phyloP scores from a whole-genome alignment of 2,888 invertebrate genomes.

The Mesoligia furuncula region DNA sequence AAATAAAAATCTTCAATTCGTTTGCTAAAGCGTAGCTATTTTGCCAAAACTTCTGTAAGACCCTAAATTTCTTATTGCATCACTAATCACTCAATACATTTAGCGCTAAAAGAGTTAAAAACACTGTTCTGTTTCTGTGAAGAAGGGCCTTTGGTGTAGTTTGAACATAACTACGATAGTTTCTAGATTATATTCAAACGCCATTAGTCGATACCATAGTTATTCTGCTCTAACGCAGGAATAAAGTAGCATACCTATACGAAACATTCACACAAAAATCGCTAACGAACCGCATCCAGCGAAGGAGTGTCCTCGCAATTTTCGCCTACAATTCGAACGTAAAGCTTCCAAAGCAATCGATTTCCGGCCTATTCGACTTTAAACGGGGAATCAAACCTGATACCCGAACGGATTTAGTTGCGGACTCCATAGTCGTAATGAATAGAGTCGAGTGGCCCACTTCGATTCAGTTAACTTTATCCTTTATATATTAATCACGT shows the following conservation, averaged over 20 bases:
- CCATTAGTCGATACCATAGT: not conserved
- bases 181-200: not conserved
- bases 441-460: conserved; percentile 80
- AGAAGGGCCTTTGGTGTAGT: no score
- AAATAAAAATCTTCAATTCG: no score
- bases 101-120: not conserved
- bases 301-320: conserved; percentile 51
- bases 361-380: conserved; percentile 90
- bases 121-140: not conserved
- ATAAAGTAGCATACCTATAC: not conserved
- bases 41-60: not conserved
- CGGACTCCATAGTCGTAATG: conserved; percentile 85
- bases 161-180: not conserved
- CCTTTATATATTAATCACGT: conserved; percentile 63
- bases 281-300: conserved; percentile 34
- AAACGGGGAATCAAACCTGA: conserved; percentile 89
- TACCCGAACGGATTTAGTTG: conserved; percentile 88
- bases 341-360: conserved; percentile 89
- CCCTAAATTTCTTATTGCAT: not conserved
- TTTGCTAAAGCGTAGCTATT: no score
- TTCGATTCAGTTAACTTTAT: conserved; percentile 75
- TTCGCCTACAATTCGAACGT: conserved; percentile 79
- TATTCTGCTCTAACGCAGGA: not conserved
- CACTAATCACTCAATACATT: not conserved
- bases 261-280: not conserved